Evolutionary conservation across 2,113 vertebrate species (phyloP), one percentile per base, ranked within the genome.

Genomic region (Capricornis sumatraensis): DNA sequence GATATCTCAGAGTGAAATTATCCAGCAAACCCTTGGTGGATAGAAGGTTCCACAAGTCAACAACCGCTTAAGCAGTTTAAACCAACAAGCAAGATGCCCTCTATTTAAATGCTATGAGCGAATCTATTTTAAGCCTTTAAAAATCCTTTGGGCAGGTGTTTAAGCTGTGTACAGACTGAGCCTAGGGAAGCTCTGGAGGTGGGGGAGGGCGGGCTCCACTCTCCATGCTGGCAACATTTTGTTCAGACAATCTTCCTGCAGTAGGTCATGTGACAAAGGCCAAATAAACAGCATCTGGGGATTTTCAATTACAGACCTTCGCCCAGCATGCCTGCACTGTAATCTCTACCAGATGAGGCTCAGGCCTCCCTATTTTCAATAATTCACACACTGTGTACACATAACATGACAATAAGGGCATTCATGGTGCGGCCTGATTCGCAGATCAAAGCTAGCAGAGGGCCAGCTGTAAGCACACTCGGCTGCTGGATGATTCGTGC

Each of bases 361-460:
- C 98, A 98, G 98, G 99, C 99, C 98, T 99, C 99, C 98, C 99
- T 99, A 99, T 99, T 99, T 99, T 99, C 99, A 99, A 99, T 99
- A 99, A 99, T 99, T 99, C 99, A 99, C 99, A 99, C 99, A 99
- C 99, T 99, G 99, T 99, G 99, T 99, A 99, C 99, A 99, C 99
- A 99, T 99, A 99, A 99, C 99, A 99, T 99, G 99, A 99, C 99
- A 99, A 99, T 99, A 99, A 99, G 99, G 99, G 99, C 99, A 99
- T 99, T 99, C 99, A 99, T 99, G 99, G 99, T 98, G 99, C 99
- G 98, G 99, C 99, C 99, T 99, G 99, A 99, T 99, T 99, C 99
- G 97, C 97, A 99, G 99, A 99, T 99, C 99, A 99, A 99, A 99
- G 99, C 99, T 98, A 99, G 99, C 99, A 99, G 99, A 99, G 99